These are phyloP conservation scores for Monoplex corrugatus DNA, from an alignment of 2,888 invertebrate genomes.

Conservation along the genomic window DNA sequence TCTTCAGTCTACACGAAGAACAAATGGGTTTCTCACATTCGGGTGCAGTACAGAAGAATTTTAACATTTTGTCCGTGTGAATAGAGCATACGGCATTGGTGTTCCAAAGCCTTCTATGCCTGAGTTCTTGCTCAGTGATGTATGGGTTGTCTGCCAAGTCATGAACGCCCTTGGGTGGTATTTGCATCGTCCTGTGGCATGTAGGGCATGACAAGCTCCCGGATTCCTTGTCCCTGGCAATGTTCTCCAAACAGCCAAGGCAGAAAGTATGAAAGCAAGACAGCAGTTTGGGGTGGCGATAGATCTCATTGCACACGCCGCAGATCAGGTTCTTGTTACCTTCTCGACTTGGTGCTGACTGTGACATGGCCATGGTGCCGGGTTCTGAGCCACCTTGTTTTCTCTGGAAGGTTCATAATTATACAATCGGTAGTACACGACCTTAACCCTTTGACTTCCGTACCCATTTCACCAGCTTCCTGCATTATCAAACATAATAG, in stretches of 20 bases:
- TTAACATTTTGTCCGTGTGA: not conserved
- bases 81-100: not conserved
- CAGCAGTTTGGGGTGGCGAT: constrained; percentile 3
- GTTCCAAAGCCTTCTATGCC: not conserved
- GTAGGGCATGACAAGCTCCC: not conserved
- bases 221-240: not conserved
- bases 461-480: too few species aligned
- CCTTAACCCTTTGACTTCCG: too few species aligned
- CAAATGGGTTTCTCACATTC: constrained; percentile 14
- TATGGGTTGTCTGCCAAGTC: not conserved
- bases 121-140: constrained; percentile 28
- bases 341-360: not conserved
- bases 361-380: constrained; percentile 5
- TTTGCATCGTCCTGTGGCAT: not conserved
- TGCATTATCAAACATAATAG: too few species aligned
- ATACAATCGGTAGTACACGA: too few species aligned
- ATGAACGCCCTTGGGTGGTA: not conserved
- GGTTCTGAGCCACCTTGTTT: too few species aligned
- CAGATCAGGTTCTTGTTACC: not conserved
- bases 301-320: constrained; percentile 19
- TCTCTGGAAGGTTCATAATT: too few species aligned
- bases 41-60: not conserved
- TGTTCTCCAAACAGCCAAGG: constrained; percentile 2
- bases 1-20: constrained; percentile 8
- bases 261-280: constrained; percentile 30